Evolutionary conservation across 2,888 invertebrate genomes (phyloP), one percentile per base, ranked within the genome.

Genomic region (Hyppa rectilinea): DNA sequence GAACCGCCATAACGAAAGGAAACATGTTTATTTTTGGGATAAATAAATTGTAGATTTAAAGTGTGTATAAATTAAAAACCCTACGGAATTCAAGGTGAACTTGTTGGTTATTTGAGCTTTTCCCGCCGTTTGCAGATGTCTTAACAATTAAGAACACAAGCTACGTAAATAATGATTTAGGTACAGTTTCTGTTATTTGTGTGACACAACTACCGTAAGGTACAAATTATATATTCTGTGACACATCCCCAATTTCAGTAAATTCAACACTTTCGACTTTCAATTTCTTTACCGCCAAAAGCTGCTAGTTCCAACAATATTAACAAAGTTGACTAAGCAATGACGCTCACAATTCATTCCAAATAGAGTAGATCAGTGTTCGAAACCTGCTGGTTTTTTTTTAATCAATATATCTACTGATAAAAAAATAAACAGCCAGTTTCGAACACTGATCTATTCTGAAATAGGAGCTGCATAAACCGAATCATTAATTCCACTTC

Each of bases 401-500:
- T n/a, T n/a, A n/a, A n/a, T n/a, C n/a, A n/a, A n/a, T n/a, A n/a
- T n/a, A n/a, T n/a, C n/a, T n/a, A n/a, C n/a, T n/a, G 50, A 50
- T 50, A 50, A 50, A 60, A 38, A 60, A 59, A 65, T 38, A 36
- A 31, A 56, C 14, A 40, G 6, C 53, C n/a, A 26, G 4, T 61
- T 38, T 12, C 34, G 5, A 66, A 62, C 61, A 61, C 47, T 29
- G 55, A 74, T 75, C 38, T 45, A 14, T 49, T 64, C 53, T n/a
- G 50, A 45, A 66, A 47, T 40, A 78, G 52, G 67, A 75, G 61
- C 69, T 83, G 78, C 83, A 78, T 71, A 68, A 76, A 76, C 50
- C 47, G 55, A 52, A 63, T 60, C 60, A 71, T 81, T 58, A 69
- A 64, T 76, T 76, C 81, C 58, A 80, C 76, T 81, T 72, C 69